phyloP scores from a whole-genome alignment of 2,797 vertebrate genomes.

The Tokudaia tokunoshimensis region DNA sequence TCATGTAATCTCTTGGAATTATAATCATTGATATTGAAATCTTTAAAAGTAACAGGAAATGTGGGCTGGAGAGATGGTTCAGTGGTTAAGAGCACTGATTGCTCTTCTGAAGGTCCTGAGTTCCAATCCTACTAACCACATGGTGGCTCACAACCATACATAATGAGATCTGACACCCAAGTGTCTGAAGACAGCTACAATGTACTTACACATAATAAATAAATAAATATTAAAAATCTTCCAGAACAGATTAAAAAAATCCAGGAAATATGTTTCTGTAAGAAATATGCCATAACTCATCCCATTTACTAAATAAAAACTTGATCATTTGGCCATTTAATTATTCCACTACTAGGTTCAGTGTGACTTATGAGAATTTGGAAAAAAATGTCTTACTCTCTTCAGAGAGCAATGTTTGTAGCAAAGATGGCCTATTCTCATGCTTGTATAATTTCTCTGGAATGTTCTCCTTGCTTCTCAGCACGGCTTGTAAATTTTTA shows the following conservation, averaged over 20 bases:
- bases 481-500: background rate
- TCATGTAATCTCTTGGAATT: too few species aligned
- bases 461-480: background rate
- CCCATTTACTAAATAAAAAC: background rate
- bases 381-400: background rate
- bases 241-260: background rate
- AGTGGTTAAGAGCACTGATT: too few species aligned
- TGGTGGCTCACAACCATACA: too few species aligned
- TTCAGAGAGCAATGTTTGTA: background rate
- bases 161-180: too few species aligned
- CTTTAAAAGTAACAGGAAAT: background rate
- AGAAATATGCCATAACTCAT: background rate
- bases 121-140: too few species aligned
- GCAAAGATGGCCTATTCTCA: background rate
- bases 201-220: too few species aligned
- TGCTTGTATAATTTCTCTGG: background rate
- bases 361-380: background rate
- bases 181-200: too few species aligned
- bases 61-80: too few species aligned
- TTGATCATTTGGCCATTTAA: background rate
- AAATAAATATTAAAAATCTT: too few species aligned
- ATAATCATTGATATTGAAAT: background rate
- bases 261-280: background rate
- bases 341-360: background rate
- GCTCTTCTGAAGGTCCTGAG: too few species aligned